A percentile compares a stretch with the other conserved stretches of the same genome.
These are phyloP conservation scores for Philopedon plagiatum DNA, from an alignment of 2,888 invertebrate species.

Conservation along the genomic window DNA sequence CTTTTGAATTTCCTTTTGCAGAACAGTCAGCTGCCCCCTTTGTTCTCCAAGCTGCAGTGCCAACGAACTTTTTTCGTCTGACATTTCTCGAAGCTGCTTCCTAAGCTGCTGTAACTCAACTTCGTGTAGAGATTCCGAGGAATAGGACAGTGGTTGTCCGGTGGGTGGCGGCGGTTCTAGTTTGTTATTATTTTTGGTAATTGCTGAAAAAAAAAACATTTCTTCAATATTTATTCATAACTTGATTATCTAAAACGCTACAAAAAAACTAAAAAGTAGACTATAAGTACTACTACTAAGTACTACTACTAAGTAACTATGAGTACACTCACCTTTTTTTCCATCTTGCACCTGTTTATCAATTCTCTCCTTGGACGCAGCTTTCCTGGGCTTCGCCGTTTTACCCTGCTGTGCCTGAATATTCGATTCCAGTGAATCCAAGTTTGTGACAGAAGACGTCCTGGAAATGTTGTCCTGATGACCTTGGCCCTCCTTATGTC, in stretches of 20 bases:
- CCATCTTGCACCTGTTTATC: constrained; percentile 62
- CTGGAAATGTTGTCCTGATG: constrained; percentile 70
- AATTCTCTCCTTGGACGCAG: constrained; percentile 63
- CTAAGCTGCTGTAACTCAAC: constrained; percentile 78
- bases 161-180: constrained; percentile 8
- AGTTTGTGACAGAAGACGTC: constrained; percentile 77
- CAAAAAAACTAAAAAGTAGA: too few species aligned
- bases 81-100: constrained; percentile 75
- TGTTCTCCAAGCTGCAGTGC: constrained; percentile 77
- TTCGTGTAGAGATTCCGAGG: constrained; percentile 66
- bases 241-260: too few species aligned
- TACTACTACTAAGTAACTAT: too few species aligned
- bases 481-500: constrained; percentile 67
- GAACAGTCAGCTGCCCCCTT: constrained; percentile 77
- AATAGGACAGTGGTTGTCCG: constrained; percentile 46
- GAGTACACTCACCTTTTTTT: constrained; percentile 60
- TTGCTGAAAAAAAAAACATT: constrained; percentile 53
- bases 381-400: constrained; percentile 70
- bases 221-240: too few species aligned
- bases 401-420: constrained; percentile 74
- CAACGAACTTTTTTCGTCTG: constrained; percentile 77
- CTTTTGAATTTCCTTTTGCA: constrained; percentile 79
- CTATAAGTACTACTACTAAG: too few species aligned
- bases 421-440: constrained; percentile 77
- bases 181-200: constrained; percentile 64